Conservation (phyloP, 2,888 invertebrate genomes). For the Cerastoderma edule region DNA sequence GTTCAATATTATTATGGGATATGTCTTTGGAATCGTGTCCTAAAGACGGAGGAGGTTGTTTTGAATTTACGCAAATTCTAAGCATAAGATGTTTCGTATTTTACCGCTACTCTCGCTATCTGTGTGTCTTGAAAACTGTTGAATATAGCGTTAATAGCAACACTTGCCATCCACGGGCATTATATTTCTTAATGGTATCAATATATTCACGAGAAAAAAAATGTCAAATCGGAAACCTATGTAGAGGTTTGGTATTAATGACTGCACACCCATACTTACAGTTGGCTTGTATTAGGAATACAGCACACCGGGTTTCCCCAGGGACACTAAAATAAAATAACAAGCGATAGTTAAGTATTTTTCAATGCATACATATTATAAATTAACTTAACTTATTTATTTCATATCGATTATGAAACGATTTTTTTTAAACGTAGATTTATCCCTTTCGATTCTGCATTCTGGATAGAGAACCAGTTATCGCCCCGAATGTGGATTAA, state of each 20-base stretch:
- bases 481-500: not conserved
- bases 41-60: too few species aligned
- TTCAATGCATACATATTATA: not conserved
- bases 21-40: too few species aligned
- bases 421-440: too few species aligned
- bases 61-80: too few species aligned
- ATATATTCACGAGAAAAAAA: not conserved
- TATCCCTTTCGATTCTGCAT: not conserved
- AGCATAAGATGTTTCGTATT: too few species aligned
- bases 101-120: too few species aligned
- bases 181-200: too few species aligned
- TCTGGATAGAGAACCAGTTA: not conserved
- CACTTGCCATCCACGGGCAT: too few species aligned
- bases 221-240: not conserved
- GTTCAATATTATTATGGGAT: too few species aligned
- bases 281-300: slow-evolving; percentile 39
- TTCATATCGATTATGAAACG: not conserved
- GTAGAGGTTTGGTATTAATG: not conserved
- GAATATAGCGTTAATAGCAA: too few species aligned
- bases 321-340: slow-evolving; percentile 34
- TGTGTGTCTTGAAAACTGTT: too few species aligned
- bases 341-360: too few species aligned
- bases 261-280: slow-evolving; percentile 25
- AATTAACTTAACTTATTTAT: not conserved
- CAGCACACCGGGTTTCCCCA: slow-evolving; percentile 44